These are phyloP conservation scores for Cydia pomonella DNA, from an alignment of 1,140 invertebrate species.

Conservation along the genomic window DNA sequence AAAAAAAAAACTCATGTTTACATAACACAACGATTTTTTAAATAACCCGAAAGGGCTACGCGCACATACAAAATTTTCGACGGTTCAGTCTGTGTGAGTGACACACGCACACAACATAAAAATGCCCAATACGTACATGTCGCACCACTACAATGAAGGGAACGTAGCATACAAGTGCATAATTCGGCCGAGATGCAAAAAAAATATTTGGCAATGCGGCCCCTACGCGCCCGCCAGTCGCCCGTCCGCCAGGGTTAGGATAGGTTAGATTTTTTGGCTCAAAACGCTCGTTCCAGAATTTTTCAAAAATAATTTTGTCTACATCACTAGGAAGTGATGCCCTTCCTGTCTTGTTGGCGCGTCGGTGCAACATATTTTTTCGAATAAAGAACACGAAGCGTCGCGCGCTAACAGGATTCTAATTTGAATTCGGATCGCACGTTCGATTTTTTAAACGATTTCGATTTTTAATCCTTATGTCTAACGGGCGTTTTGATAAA, in stretches of 20 bases:
- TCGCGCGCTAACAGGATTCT: conserved; percentile 58
- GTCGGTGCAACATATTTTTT: conserved; percentile 72
- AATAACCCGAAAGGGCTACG: conserved; percentile 72
- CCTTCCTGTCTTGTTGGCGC: conserved; percentile 62
- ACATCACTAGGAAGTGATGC: conserved; percentile 65
- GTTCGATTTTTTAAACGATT: conserved; percentile 44
- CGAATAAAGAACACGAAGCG: conserved; percentile 63
- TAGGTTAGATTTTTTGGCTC: conserved; percentile 81
- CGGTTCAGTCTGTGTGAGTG: conserved; percentile 60
- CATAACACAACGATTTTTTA: conserved; percentile 75
- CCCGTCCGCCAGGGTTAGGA: conserved; percentile 78
- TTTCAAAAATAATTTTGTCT: conserved; percentile 72
- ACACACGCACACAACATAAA: conserved; percentile 72
- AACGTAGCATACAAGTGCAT: conserved; percentile 81
- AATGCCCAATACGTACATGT: conserved; percentile 76
- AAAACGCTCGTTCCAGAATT: conserved; percentile 75
- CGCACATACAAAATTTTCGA: conserved; percentile 70
- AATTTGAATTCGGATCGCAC: conserved; percentile 60
- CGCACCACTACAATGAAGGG: conserved; percentile 79
- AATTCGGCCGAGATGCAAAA: conserved; percentile 81
- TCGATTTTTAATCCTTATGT: conserved; percentile 43
- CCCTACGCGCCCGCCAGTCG: conserved; percentile 79
- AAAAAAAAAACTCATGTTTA: conserved; percentile 75
- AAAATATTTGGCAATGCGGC: conserved; percentile 81
- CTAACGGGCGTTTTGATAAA: conserved; percentile 60